Base-by-base conservation (phyloP, 2,797 vertebrate species). In the Vireo griseus region DNA sequence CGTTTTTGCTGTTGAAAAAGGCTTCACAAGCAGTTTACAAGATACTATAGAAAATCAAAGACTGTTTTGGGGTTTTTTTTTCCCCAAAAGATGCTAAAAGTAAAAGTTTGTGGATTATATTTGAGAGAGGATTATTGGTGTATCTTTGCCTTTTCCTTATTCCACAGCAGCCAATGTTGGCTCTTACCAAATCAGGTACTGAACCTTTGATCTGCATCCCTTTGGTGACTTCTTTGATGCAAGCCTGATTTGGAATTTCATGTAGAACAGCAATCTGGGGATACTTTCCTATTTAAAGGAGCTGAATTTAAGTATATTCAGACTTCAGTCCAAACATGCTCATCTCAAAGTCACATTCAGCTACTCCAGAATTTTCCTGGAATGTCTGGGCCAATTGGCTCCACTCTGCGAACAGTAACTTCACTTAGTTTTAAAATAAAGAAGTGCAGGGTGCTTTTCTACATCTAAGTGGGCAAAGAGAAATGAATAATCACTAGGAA, bases 21-120 rank as follows among this genome's bases (percentile, higher is more conserved):
- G 21, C 16, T 68, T 84, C 69, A 47, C 24, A 20, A 82, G 47
- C 47, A 51, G 33, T 73, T 94, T 54, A 28, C 22, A 47, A 33
- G n/a, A 44, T 39, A 8, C 20, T 9, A 9, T 1, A 67, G 40
- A n/a, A 85, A 63, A 87, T 3, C 18, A 69, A 40, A 69, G 11
- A 12, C 5, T 3, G 1, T 11, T 7, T 39, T 39, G 39, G 39
- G 3, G 1, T 2, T 21, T 71, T 31, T 57, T 73, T 28, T 39
- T 2, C 2, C 26, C 35, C 9, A 21, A 52, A 22, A 24, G 15
- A 17, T 59, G n/a, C 45, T n/a, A 21, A 31, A 35, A 35, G 3
- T 29, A 52, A n/a, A 51, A 61, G 18, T 13, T 65, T 59, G 20
- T 59, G 72, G 67, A 10, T 24, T 20, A 51, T 22, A 6, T 47